Evolutionary conservation across 2,797 vertebrate species (phyloP).

Genomic region (Siniperca undulata): DNA sequence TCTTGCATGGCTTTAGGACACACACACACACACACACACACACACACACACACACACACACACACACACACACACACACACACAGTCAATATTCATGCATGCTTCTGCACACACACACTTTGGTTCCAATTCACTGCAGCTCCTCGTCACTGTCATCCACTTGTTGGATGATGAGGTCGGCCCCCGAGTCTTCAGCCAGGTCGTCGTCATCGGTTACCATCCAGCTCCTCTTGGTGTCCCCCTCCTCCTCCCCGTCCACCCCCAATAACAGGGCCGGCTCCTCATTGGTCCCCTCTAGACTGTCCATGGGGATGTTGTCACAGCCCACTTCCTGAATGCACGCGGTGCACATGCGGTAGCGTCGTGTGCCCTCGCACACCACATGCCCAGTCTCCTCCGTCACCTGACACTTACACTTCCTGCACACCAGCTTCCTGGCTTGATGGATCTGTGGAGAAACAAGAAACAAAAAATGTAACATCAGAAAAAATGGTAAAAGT

Average conservation of each 20-base stretch:
- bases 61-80: conserved; percentile 13
- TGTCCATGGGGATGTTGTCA: conserved; percentile 89
- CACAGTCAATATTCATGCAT: conserved; percentile 16
- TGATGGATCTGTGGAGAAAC: conserved; percentile 91
- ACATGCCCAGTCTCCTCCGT: conserved; percentile 94
- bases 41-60: conserved; percentile 15
- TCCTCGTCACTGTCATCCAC: conserved; percentile 97
- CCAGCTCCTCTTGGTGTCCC: conserved; percentile 90
- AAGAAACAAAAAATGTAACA: neutral
- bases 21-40: conserved; percentile 6
- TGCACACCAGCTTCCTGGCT: conserved; percentile 96
- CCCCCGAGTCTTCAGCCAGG: conserved; percentile 93
- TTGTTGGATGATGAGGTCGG: conserved; percentile 95
- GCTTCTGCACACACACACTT: conserved; percentile 41
- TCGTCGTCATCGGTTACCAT: conserved; percentile 89
- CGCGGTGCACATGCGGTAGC: conserved; percentile 93
- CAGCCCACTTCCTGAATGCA: conserved; percentile 94
- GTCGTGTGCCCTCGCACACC: conserved; percentile 94
- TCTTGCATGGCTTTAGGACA: conserved; percentile 70
- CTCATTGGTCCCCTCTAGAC: conserved; percentile 77
- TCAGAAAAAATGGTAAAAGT: neutral
- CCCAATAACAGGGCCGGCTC: conserved; percentile 88
- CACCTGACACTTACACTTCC: conserved; percentile 95
- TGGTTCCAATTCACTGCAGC: conserved; percentile 81
- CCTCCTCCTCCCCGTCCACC: conserved; percentile 89